Percentiles rank a stretch among this genome's conserved stretches.
Evolutionary conservation across 1,140 invertebrate species (phyloP).

Genomic region (Drosophila pseudoananassae): DNA sequence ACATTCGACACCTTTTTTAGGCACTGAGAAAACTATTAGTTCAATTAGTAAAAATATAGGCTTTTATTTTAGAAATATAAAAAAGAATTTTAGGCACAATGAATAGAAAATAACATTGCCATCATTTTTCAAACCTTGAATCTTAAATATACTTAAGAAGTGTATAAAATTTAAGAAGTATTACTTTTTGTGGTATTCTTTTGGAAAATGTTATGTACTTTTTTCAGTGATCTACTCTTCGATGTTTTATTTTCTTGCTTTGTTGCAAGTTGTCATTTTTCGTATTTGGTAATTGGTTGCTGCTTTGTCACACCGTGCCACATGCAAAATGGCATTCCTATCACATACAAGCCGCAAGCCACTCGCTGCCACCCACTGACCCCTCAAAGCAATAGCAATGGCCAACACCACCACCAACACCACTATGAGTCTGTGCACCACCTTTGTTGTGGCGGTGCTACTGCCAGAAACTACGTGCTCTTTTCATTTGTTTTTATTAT

Average conservation of each 20-base stretch:
- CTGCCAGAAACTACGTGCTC: conserved; percentile 70
- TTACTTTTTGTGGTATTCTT: neutral
- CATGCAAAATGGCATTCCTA: conserved; percentile 75
- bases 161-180: no score
- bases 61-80: no score
- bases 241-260: conserved; percentile 29
- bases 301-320: conserved; percentile 73
- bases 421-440: conserved; percentile 8
- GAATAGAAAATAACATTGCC: no score
- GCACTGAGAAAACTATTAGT: neutral
- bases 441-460: conserved; percentile 30
- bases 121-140: no score
- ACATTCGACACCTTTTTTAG: conserved; percentile 4
- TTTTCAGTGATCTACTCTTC: conserved; percentile 25
- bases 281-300: conserved; percentile 81
- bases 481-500: conserved; percentile 81
- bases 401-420: neutral
- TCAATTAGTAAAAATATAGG: no score
- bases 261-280: conserved; percentile 79
- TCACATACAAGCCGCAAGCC: conserved; percentile 51
- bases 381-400: conserved; percentile 7
- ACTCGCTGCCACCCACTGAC: conserved; percentile 11
- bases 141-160: no score
- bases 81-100: no score
- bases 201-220: conserved; percentile 4